These are phyloP conservation scores for Typhlichthys eigenmanni DNA, from an alignment of 2,797 vertebrate genomes.

Conservation along the genomic window DNA sequence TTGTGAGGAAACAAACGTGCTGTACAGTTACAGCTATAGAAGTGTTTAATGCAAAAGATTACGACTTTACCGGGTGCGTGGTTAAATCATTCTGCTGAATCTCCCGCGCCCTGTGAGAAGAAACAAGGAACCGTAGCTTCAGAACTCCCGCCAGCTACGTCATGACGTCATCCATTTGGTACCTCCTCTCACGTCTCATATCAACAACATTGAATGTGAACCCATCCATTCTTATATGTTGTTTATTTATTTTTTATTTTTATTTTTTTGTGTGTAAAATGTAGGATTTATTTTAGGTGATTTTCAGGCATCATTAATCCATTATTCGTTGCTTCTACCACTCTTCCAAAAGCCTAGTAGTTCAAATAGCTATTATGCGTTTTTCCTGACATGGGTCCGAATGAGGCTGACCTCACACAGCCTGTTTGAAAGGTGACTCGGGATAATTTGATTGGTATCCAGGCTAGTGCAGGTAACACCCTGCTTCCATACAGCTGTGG, in stretches of 20 bases:
- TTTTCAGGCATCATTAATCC: too few species aligned
- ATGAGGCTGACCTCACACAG: neutral
- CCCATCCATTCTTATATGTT: too few species aligned
- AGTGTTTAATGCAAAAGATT: neutral
- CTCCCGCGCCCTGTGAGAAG: constrained; percentile 74
- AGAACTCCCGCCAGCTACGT: constrained; percentile 71
- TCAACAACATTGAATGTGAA: too few species aligned
- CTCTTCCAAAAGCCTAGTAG: neutral
- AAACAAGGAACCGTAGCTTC: constrained; percentile 58
- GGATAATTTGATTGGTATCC: constrained; percentile 56
- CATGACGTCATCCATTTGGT: constrained; percentile 32
- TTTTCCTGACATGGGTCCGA: neutral
- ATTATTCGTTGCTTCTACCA: neutral
- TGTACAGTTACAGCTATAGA: neutral
- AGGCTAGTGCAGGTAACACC: constrained; percentile 58
- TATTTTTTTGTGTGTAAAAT: too few species aligned
- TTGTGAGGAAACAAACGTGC: fast-evolving
- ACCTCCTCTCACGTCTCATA: neutral
- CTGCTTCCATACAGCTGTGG: constrained; percentile 37
- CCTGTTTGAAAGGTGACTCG: constrained; percentile 24
- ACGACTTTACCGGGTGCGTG: constrained; percentile 9
- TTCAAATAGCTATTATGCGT: constrained; percentile 2
- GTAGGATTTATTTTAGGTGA: too few species aligned
- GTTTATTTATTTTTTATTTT: too few species aligned
- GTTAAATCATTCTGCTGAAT: constrained; percentile 27